phyloP scores from a whole-genome alignment of 1,140 invertebrate species.

The Hormaphis cornu region DNA sequence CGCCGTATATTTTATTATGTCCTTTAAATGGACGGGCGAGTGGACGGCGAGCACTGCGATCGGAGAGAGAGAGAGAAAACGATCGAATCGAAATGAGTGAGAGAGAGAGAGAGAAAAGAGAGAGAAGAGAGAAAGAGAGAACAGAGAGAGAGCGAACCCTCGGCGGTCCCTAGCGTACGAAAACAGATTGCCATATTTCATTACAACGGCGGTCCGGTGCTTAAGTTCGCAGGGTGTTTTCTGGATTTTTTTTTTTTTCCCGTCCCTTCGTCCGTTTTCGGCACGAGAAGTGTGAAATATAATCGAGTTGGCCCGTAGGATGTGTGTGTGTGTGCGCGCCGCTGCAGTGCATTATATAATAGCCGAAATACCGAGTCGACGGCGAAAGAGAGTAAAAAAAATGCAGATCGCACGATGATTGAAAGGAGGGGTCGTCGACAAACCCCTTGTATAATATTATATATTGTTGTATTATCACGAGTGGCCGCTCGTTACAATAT shows the following conservation, averaged over 20 bases:
- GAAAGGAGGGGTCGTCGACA: conserved; percentile 23
- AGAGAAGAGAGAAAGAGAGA: too few species aligned
- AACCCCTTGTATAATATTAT: too few species aligned
- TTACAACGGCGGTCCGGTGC: conserved; percentile 29
- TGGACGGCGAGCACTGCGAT: too few species aligned
- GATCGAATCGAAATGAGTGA: too few species aligned
- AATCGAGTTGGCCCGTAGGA: conserved; percentile 16
- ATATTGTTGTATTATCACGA: too few species aligned
- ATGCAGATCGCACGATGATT: conserved; percentile 30
- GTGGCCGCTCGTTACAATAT: too few species aligned
- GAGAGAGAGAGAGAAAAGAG: too few species aligned
- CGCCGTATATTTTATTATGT: background rate
- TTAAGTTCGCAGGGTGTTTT: background rate
- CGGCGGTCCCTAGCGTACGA: conserved; percentile 24
- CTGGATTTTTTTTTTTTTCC: background rate
- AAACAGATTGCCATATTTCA: conserved; percentile 33
- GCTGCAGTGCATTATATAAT: background rate
- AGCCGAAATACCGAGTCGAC: background rate
- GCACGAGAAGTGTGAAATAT: conserved; percentile 29
- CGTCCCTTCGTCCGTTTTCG: background rate
- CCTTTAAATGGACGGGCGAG: conserved; percentile 30
- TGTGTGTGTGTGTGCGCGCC: background rate
- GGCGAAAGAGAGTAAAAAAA: background rate
- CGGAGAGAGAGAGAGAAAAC: too few species aligned
- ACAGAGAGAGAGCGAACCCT: background rate